Conservation (phyloP, 2,888 invertebrate species). For the Troglohyphantes excavatus region DNA sequence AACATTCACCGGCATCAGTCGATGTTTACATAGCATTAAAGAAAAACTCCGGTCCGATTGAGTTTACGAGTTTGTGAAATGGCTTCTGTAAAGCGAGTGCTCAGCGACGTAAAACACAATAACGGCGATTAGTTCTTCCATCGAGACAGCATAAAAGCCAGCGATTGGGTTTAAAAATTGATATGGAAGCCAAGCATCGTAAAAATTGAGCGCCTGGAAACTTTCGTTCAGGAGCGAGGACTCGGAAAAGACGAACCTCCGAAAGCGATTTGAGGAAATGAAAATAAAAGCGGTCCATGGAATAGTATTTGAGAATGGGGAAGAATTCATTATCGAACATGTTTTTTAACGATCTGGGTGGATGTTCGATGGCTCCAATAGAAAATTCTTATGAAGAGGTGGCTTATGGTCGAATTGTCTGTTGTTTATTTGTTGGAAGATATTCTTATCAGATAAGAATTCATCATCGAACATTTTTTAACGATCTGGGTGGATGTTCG, state of each 20-base stretch:
- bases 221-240: background rate
- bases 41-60: background rate
- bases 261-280: constrained; percentile 1
- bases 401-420: too few relatives aligned
- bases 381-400: too few relatives aligned
- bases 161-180: constrained; percentile 20
- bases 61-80: background rate
- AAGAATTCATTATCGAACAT: constrained; percentile 12
- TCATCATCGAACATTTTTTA: too few relatives aligned
- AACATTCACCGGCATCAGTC: background rate
- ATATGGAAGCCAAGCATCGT: constrained; percentile 27
- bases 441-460: too few relatives aligned
- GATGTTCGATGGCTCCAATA: too few relatives aligned
- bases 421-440: too few relatives aligned
- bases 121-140: constrained; percentile 22
- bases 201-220: constrained; percentile 20
- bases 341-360: background rate
- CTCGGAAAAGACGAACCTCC: constrained; percentile 15
- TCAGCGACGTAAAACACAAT: background rate
- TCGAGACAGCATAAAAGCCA: background rate
- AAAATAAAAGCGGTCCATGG: background rate
- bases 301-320: background rate
- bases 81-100: background rate
- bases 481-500: too few relatives aligned
- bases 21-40: background rate